Conservation (phyloP, 2,797 vertebrate species). For the Sebastes miniatus region DNA sequence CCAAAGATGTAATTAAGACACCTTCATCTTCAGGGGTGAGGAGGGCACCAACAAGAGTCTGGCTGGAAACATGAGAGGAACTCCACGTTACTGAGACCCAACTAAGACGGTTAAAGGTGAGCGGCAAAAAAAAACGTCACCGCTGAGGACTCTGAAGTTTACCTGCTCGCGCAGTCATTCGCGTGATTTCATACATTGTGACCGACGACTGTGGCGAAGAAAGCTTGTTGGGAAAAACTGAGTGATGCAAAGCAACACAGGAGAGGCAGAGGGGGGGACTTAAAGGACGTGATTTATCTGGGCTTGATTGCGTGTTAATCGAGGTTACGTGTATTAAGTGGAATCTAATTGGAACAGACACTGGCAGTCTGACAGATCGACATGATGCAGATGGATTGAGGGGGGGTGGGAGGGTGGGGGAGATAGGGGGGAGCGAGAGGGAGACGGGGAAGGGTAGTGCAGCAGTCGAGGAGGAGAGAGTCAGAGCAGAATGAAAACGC, state of each 20-base stretch:
- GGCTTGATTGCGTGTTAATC: constrained; percentile 92
- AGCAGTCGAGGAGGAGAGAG: constrained; percentile 1
- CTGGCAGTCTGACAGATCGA: constrained; percentile 91
- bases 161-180: constrained; percentile 41
- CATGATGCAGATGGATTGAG: constrained; percentile 90
- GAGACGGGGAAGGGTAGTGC: constrained; percentile 36
- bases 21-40: constrained; percentile 73
- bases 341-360: constrained; percentile 92
- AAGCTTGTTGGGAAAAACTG: constrained; percentile 76
- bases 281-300: constrained; percentile 91
- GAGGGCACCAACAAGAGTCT: constrained; percentile 65
- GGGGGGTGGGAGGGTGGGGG: constrained; percentile 45
- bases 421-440: constrained; percentile 35
- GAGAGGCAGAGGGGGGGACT: constrained; percentile 80
- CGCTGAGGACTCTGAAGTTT: constrained; percentile 30
- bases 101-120: constrained; percentile 32
- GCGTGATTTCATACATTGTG: constrained; percentile 63
- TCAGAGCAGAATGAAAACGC: constrained; percentile 34
- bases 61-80: constrained; percentile 58
- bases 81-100: constrained; percentile 25
- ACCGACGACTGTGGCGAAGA: constrained; percentile 52
- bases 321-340: constrained; percentile 92
- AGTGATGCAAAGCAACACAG: constrained; percentile 84
- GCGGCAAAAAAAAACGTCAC: constrained; percentile 8
- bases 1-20: constrained; percentile 81